A percentile compares a stretch with the other conserved stretches of the same genome.
Evolutionary conservation across 2,888 invertebrate species (phyloP).

Genomic region (Perizoma flavofasciatum): DNA sequence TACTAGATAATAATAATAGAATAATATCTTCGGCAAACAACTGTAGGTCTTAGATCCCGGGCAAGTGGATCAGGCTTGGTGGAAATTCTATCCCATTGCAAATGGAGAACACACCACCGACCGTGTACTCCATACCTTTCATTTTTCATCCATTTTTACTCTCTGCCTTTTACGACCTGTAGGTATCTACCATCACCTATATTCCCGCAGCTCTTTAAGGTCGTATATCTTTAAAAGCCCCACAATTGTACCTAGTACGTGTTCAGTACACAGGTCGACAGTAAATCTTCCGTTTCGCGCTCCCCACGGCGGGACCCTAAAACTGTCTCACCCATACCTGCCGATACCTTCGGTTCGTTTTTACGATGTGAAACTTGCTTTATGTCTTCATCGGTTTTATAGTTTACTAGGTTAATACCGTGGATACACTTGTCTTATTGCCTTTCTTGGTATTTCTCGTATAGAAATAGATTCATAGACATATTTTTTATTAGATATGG

Average conservation of each 20-base stretch:
- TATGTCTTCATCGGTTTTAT: slow-evolving; percentile 44
- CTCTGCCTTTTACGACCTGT: background rate
- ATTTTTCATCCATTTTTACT: too few species aligned
- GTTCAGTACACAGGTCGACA: slow-evolving; percentile 33
- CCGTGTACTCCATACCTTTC: too few species aligned
- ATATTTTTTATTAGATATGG: too few species aligned
- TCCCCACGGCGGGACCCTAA: slow-evolving; percentile 37
- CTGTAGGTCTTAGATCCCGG: too few species aligned
- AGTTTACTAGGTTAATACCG: slow-evolving; percentile 17
- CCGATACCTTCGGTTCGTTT: slow-evolving; percentile 40
- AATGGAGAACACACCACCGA: too few species aligned
- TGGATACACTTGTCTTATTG: background rate
- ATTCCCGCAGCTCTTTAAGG: slow-evolving; percentile 15
- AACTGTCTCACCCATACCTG: slow-evolving; percentile 38
- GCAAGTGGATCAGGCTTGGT: too few species aligned
- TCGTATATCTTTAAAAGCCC: slow-evolving; percentile 29
- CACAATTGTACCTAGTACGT: slow-evolving; percentile 26
- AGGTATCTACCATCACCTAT: background rate
- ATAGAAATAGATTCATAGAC: background rate
- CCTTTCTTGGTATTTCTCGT: background rate
- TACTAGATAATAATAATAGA: too few species aligned
- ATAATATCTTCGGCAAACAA: too few species aligned
- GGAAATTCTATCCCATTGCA: too few species aligned
- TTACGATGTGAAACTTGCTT: slow-evolving; percentile 47
- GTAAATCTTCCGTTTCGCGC: slow-evolving; percentile 35